Base-by-base conservation (phyloP, 1,140 invertebrate genomes). In the Samia ricini region DNA sequence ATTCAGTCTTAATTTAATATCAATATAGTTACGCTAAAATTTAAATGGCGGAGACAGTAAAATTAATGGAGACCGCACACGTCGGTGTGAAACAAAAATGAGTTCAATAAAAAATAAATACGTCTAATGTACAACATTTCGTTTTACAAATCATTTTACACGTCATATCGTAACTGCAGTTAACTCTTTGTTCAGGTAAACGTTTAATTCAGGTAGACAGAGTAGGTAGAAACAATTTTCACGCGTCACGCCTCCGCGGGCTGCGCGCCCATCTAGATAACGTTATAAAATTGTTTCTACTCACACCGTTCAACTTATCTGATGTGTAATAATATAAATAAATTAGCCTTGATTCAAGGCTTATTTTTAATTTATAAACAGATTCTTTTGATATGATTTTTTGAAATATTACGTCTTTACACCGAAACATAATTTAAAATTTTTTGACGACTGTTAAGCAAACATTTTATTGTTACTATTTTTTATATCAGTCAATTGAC, bases 231-330 rank as follows among this genome's bases (percentile, higher is more conserved):
- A 22, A 52, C 51, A 52, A 52, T 52, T 52, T 22, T 52, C 51
- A 52, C 51, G 51, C 51, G 51, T 52, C 51, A 52, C 51, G 36
- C 29, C 33, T 59, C 21, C 48, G 29, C 68, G 68, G 64, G 71
- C 65, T 48, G 66, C 68, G 61, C 24, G 61, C 68, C 72, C 75
- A 83, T 83, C 81, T 74, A 69, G 83, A 85, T 85, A 85, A 75
- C 66, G 59, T 63, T 55, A 60, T 73, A 69, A 80, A 86, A 86
- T 86, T 86, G 83, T 86, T 86, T 86, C 80, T 74, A 81, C 75
- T 71, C 77, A 75, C 20, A 73, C 58, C 83, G 70, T 61, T 33
- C 69, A 72, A 67, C 71, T 70, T 86, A 86, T 86, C 83, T 80
- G 81, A 86, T 84, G 77, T 78, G 73, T 74, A 64, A 61, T 65